phyloP scores from a whole-genome alignment of 2,113 vertebrate species.

The Cheilinus undulatus region DNA sequence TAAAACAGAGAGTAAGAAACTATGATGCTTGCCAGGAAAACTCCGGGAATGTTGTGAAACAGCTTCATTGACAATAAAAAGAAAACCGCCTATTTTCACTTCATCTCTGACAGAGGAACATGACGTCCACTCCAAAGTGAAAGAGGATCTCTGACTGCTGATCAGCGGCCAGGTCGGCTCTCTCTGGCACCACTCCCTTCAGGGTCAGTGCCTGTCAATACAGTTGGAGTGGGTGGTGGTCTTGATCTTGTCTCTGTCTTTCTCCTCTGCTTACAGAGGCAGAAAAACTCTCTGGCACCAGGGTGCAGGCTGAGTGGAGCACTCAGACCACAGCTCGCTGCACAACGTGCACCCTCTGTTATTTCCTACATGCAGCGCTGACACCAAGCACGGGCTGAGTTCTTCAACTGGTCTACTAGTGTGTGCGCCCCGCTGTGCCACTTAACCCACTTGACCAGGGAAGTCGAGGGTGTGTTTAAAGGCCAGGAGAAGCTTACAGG shows the following conservation, averaged over 20 bases:
- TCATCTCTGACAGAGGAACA: constrained; percentile 35
- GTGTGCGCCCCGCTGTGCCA: constrained; percentile 50
- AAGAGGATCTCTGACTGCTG: constrained; percentile 45
- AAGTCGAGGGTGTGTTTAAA: constrained; percentile 25
- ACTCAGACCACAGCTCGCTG: constrained; percentile 57
- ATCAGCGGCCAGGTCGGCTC: constrained; percentile 31
- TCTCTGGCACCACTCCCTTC: constrained; percentile 48
- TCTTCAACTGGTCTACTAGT: constrained; percentile 49
- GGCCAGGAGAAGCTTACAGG: constrained; percentile 8
- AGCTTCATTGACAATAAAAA: constrained; percentile 24
- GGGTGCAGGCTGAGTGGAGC: constrained; percentile 41
- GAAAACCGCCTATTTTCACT: constrained; percentile 31
- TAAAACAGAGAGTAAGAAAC: background rate
- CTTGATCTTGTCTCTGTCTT: constrained; percentile 51
- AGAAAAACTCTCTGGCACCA: constrained; percentile 51
- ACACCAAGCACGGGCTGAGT: constrained; percentile 26
- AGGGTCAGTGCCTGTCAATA: constrained; percentile 63
- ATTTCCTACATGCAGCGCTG: constrained; percentile 51
- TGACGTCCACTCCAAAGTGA: constrained; percentile 14
- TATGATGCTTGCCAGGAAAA: background rate
- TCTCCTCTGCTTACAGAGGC: constrained; percentile 59
- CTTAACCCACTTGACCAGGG: constrained; percentile 68
- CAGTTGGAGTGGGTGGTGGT: constrained; percentile 56
- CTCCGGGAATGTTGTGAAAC: background rate
- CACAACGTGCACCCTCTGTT: constrained; percentile 60